Evolutionary conservation across 2,888 invertebrate species (phyloP).

Genomic region (Caenorhabditis auriculariae): DNA sequence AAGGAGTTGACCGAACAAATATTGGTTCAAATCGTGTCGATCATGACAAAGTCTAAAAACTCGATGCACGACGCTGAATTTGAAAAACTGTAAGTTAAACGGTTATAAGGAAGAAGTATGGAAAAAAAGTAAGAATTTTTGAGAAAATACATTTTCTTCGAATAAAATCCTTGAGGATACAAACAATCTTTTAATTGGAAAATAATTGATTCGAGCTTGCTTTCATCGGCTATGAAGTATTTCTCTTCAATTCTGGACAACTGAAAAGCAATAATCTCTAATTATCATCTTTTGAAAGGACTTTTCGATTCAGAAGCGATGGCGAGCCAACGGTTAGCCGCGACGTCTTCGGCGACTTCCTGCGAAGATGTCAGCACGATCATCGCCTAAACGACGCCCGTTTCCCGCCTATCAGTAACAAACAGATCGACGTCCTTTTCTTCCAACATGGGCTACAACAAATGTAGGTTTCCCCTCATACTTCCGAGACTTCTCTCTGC

Average conservation of each 20-base stretch:
- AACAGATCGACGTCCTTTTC: conserved; percentile 19
- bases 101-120: background rate
- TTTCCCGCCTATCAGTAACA: conserved; percentile 18
- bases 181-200: no score
- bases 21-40: conserved; percentile 20
- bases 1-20: conserved; percentile 24
- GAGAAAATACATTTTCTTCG: background rate
- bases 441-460: no score
- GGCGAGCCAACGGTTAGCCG: conserved; percentile 20
- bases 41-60: conserved; percentile 19
- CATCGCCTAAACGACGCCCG: conserved; percentile 92
- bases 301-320: conserved; percentile 9
- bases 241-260: no score
- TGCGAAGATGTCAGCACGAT: conserved; percentile 76
- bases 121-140: background rate
- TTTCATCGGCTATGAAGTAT: no score
- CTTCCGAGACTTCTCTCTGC: conserved; percentile 3
- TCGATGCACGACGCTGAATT: conserved; percentile 16
- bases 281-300: no score
- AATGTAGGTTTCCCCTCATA: no score
- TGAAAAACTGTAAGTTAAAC: conserved; percentile 15
- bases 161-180: background rate
- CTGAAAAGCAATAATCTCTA: no score
- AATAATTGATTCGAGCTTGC: no score
- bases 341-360: conserved; percentile 43